phyloP scores from a whole-genome alignment of 1,140 invertebrate species.

The Tigriopus japonicus region DNA sequence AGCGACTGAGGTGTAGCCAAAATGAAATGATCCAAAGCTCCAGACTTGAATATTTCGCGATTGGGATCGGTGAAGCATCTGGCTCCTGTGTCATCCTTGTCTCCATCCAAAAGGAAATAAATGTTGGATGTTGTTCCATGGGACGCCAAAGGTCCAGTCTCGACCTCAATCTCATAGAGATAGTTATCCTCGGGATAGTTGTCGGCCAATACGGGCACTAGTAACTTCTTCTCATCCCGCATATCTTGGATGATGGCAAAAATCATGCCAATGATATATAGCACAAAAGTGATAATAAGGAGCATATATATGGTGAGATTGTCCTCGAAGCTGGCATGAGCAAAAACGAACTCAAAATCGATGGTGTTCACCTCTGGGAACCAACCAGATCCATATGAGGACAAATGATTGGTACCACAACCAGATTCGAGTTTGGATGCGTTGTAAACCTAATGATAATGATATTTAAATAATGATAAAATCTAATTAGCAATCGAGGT shows the following conservation, averaged over 20 bases:
- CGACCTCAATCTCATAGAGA: slow-evolving; percentile 34
- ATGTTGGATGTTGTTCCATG: slow-evolving; percentile 25
- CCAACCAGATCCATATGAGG: slow-evolving; percentile 34
- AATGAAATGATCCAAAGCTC: slow-evolving; percentile 29
- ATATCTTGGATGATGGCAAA: slow-evolving; percentile 32
- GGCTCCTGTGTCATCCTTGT: slow-evolving; percentile 27
- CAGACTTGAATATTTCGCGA: slow-evolving; percentile 28
- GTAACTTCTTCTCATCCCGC: slow-evolving; percentile 25
- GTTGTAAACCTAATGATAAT: slow-evolving; percentile 4
- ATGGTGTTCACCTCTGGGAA: slow-evolving; percentile 34
- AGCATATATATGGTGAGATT: slow-evolving; percentile 35
- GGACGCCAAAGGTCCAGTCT: slow-evolving; percentile 30
- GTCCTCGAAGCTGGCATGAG: slow-evolving; percentile 31
- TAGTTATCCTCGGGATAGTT: slow-evolving; percentile 33
- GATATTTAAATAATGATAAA: too few relatives aligned
- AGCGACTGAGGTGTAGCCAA: slow-evolving; percentile 23
- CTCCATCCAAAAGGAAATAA: slow-evolving; percentile 30
- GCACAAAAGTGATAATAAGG: slow-evolving; percentile 26
- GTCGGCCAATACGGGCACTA: slow-evolving; percentile 23
- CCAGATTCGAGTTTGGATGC: slow-evolving; percentile 18
- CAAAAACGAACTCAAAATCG: slow-evolving; percentile 35
- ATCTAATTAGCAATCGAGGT: too few relatives aligned
- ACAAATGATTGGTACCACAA: slow-evolving; percentile 32
- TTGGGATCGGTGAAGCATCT: slow-evolving; percentile 26
- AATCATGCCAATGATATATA: slow-evolving; percentile 28